A percentile compares a stretch with the other conserved stretches of the same genome.
phyloP scores from a whole-genome alignment of 2,888 invertebrate genomes.

The Cheilosia soror region DNA sequence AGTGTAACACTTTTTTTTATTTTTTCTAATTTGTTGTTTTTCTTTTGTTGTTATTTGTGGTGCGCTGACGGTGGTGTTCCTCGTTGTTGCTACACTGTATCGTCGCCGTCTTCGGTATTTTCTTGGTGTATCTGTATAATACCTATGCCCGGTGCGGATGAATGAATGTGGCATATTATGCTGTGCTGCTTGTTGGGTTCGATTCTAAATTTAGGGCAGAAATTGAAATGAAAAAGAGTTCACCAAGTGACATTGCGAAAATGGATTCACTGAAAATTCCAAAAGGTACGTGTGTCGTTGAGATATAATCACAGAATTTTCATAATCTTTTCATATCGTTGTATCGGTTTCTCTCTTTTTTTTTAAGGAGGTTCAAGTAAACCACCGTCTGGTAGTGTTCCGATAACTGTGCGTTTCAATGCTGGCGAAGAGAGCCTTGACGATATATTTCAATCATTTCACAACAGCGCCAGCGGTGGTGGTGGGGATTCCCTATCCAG shows the following conservation, averaged over 20 bases:
- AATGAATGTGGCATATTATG: constrained; percentile 55
- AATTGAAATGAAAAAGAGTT: constrained; percentile 76
- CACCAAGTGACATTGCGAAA: constrained; percentile 76
- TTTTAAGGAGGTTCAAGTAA: constrained; percentile 78
- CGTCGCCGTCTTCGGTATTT: constrained; percentile 44
- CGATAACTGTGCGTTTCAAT: constrained; percentile 83
- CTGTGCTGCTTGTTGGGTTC: constrained; percentile 44
- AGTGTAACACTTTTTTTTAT: constrained; percentile 33
- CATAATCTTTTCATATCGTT: neutral
- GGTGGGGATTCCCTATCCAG: constrained; percentile 81
- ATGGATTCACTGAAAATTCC: constrained; percentile 83
- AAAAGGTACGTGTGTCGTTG: constrained; percentile 79
- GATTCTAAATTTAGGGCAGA: constrained; percentile 76
- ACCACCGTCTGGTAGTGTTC: constrained; percentile 79
- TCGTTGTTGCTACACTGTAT: constrained; percentile 22
- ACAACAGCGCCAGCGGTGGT: constrained; percentile 77
- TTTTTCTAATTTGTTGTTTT: constrained; percentile 57
- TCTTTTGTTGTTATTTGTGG: constrained; percentile 43
- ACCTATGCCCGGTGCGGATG: constrained; percentile 54
- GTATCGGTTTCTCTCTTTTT: constrained; percentile 24
- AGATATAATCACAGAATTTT: neutral
- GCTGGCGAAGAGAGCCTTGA: constrained; percentile 83
- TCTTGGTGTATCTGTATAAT: constrained; percentile 4
- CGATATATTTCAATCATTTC: constrained; percentile 82
- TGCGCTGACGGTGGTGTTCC: constrained; percentile 31